phyloP scores from a whole-genome alignment of 2,888 invertebrate species.

The Stenolophus ochropezus region DNA sequence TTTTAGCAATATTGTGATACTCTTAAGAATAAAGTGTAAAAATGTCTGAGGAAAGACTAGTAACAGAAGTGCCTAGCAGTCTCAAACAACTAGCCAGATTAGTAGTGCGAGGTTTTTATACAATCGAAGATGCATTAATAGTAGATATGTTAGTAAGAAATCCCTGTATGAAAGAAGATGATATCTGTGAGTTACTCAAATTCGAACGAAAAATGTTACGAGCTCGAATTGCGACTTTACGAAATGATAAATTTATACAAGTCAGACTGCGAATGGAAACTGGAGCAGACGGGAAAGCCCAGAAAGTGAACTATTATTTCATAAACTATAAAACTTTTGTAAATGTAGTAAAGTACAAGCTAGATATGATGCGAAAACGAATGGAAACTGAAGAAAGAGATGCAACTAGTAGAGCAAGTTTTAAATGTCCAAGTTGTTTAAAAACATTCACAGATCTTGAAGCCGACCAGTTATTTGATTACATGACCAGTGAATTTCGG shows the following conservation, averaged over 20 bases:
- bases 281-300: constrained; percentile 94
- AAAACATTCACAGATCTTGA: constrained; percentile 98
- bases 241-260: constrained; percentile 95
- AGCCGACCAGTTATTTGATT: constrained; percentile 92
- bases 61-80: constrained; percentile 95
- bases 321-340: constrained; percentile 98
- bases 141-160: constrained; percentile 97
- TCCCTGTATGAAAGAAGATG: constrained; percentile 95
- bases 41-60: constrained; percentile 84
- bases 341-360: constrained; percentile 97
- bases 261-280: constrained; percentile 96
- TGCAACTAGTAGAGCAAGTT: constrained; percentile 95
- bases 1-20: not conserved
- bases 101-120: constrained; percentile 95
- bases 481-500: constrained; percentile 87
- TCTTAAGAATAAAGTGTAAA: constrained; percentile 64
- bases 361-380: constrained; percentile 95
- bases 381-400: constrained; percentile 97
- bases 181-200: constrained; percentile 91
- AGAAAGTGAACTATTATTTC: constrained; percentile 97
- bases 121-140: constrained; percentile 94
- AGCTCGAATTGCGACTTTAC: constrained; percentile 88
- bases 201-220: constrained; percentile 96
- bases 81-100: constrained; percentile 93
- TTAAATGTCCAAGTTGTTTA: constrained; percentile 92